Evolutionary conservation across 1,140 invertebrate genomes (phyloP), one percentile per base, ranked within the genome.

Genomic region (Drosophila nikananu): DNA sequence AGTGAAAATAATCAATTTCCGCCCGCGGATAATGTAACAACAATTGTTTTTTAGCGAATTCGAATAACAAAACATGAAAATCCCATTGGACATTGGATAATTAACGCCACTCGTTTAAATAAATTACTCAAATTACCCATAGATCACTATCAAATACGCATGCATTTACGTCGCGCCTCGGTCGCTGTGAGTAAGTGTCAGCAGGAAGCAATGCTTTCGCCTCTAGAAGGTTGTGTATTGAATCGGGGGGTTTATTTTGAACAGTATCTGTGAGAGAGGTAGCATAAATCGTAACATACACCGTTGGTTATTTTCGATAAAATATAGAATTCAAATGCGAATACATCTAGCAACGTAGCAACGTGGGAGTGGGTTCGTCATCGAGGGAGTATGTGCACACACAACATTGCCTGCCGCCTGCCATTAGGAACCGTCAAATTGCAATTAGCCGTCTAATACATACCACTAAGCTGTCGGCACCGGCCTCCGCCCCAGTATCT

Each of bases 391-490:
- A 63, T 83, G 77, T 81, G 74, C 84, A 70, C 84, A 89, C 84
- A 89, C 86, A 89, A 81, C 83, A 90, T 81, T 39, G 84, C 70
- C 84, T 83, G 84, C 70, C 86, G 86, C 55, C 84, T 89, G 86
- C 81, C 81, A 84, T 84, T 87, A 89, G 84, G 84, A 89, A 89
- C 86, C 86, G 81, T 89, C 86, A 80, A 84, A 90, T 80, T 89
- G 80, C 81, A 89, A 78, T 55, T 79, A 79, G 83, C 76, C 61
- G 55, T 77, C 25, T 75, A 79, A 63, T 78, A 72, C 49, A 64
- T 78, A 72, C 49, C 49, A 51, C 61, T 76, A 63, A 64, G 42
- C 72, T 67, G 79, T 78, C 39, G 64, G 59, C 71, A 37, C 49
- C 70, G 46, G 65, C 27, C 61, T 61, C 30, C 41, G 39, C 52